Evolutionary conservation across 2,888 invertebrate species (phyloP).

Genomic region (Temnothorax unifasciatus): DNA sequence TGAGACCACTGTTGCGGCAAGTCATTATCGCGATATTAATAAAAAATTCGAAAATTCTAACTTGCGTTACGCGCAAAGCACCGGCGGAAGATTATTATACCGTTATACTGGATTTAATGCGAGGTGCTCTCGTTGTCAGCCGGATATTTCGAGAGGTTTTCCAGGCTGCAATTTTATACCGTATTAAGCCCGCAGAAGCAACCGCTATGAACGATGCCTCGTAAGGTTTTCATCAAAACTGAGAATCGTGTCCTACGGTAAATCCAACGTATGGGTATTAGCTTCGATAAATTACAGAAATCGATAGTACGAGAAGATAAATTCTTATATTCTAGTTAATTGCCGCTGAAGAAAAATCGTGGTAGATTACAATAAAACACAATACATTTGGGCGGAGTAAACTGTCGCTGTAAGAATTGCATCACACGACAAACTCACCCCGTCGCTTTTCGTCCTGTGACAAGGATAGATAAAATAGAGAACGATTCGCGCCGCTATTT

Average conservation of each 20-base stretch:
- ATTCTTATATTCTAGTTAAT: background rate
- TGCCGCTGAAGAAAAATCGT: background rate
- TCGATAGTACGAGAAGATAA: background rate
- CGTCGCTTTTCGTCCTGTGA: background rate
- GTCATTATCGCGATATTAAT: conserved; percentile 53
- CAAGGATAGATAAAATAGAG: background rate
- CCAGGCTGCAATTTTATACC: conserved; percentile 75
- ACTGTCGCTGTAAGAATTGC: background rate
- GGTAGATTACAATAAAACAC: background rate
- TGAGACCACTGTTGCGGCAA: conserved; percentile 34
- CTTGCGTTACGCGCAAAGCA: conserved; percentile 34
- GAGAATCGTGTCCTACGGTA: background rate
- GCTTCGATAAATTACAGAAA: background rate
- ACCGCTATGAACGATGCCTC: conserved; percentile 4
- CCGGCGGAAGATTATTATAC: conserved; percentile 32
- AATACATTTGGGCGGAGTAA: background rate
- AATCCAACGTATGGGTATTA: background rate
- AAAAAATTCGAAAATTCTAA: conserved; percentile 46
- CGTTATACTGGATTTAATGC: conserved; percentile 48
- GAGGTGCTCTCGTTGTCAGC: conserved; percentile 63
- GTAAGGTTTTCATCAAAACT: conserved; percentile 27
- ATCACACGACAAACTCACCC: background rate
- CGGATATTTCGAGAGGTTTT: conserved; percentile 65
- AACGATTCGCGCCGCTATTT: conserved; percentile 24
- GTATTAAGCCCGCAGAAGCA: conserved; percentile 69